Base-by-base conservation (phyloP, 1,140 invertebrate species). In the Eufriesea mexicana region DNA sequence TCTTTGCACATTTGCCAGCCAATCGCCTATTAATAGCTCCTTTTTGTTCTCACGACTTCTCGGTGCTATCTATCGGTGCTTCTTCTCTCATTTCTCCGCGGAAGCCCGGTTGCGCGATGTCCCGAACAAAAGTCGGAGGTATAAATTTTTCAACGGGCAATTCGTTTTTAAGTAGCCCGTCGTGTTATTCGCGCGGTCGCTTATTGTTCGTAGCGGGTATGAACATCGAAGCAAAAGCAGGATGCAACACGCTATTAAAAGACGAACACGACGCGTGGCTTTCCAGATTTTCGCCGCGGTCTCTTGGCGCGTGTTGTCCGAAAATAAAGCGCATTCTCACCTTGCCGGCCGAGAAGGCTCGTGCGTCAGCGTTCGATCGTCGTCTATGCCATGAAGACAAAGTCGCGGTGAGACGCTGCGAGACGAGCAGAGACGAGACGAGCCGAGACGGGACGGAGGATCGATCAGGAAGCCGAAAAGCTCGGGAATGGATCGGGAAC, bases 201-300 rank as follows among this genome's bases (percentile, higher is more conserved):
- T 61, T 54, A 42, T 73, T 80, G 77, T 49, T 72, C 67, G 77
- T 35, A 64, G 77, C 84, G 80, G 77, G 73, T n/a, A 83, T 83
- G 85, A 28, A 84, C 85, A 73, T 87, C 76, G 84, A 84, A 84
- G 83, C 82, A 70, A 68, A 79, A 78, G 64, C 64, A 86, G 88
- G 87, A 86, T 90, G 85, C 90, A 85, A 84, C 84, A 83, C 76
- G 85, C 91, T 91, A 91, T 91, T 91, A 91, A 91, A 91, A 91
- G 91, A 86, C 86, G 89, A 90, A 90, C n/a, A n/a, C n/a, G 87
- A 89, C 86, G 12, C 28, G 14, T 76, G 85, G 80, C 80, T 90
- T 90, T 89, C 85, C 87, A 90, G 85, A 87, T 59, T 59, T 90
- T 90, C 86, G 90, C 84, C 79, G 86, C 86, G 86, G 88, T 88